A percentile compares a stretch with the other conserved stretches of the same genome.
These are phyloP conservation scores for Apteryx mantelli DNA, from an alignment of 2,113 vertebrate genomes.

Conservation along the genomic window DNA sequence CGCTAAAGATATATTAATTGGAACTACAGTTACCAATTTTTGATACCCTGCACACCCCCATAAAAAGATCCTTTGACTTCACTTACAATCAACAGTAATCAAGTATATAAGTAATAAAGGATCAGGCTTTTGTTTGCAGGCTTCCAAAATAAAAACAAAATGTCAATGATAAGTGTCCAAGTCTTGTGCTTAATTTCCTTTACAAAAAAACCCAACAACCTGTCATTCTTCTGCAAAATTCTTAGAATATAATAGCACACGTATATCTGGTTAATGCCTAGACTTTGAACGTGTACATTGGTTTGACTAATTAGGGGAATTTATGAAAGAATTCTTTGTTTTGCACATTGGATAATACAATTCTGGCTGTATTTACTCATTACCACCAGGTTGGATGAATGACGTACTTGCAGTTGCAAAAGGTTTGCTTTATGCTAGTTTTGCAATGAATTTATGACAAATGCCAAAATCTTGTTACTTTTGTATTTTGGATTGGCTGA, in stretches of 20 bases:
- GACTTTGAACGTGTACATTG: not conserved
- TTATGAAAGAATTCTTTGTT: conserved; percentile 60
- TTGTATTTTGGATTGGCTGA: not conserved
- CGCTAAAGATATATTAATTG: not conserved
- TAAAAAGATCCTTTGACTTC: not conserved
- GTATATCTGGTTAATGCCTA: not conserved
- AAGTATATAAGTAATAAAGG: not conserved
- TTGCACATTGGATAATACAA: conserved; percentile 19
- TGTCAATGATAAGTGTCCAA: not conserved
- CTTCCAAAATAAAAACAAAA: not conserved
- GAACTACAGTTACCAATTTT: not conserved
- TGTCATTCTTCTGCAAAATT: not conserved
- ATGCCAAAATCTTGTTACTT: not conserved
- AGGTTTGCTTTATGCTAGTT: conserved; percentile 28
- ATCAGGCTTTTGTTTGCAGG: not conserved
- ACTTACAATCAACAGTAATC: not conserved
- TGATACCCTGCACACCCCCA: not conserved
- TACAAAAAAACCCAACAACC: not conserved
- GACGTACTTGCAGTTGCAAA: conserved; percentile 34
- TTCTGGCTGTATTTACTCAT: conserved; percentile 45
- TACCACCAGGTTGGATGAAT: conserved; percentile 6
- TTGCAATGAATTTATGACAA: not conserved
- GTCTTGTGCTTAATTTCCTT: not conserved
- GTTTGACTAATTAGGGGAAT: not conserved
- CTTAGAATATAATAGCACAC: not conserved